Evolutionary conservation across 2,888 invertebrate genomes (phyloP).

Genomic region (Sinopyrophorus schimmeli): DNA sequence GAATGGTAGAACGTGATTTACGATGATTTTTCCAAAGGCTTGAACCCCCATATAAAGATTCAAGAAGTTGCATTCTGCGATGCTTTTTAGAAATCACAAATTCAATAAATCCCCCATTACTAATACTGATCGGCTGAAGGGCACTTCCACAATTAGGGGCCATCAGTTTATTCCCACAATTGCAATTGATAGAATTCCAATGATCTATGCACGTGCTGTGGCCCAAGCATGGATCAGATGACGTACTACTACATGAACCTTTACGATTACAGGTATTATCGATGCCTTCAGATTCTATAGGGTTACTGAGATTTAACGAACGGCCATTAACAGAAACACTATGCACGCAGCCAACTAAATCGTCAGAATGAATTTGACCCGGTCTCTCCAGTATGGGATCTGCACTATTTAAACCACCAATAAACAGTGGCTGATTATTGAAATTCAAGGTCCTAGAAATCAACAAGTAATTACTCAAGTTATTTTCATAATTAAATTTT

Average conservation of each 20-base stretch:
- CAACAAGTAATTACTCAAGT: conserved; percentile 20
- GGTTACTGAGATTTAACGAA: conserved; percentile 77
- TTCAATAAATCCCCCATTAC: conserved; percentile 76
- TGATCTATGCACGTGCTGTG: conserved; percentile 78
- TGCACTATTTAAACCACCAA: conserved; percentile 84
- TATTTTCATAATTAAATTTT: background rate
- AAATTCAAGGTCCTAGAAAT: conserved; percentile 83
- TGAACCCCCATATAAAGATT: conserved; percentile 74
- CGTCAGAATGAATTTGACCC: conserved; percentile 89
- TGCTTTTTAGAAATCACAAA: conserved; percentile 82
- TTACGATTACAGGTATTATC: conserved; percentile 76
- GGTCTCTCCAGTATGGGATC: conserved; percentile 87
- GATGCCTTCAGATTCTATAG: conserved; percentile 72
- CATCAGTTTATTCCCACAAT: conserved; percentile 68
- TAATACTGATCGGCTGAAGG: conserved; percentile 77
- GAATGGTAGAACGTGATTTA: conserved; percentile 26
- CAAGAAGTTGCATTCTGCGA: conserved; percentile 82
- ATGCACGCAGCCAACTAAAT: conserved; percentile 92
- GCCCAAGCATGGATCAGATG: conserved; percentile 64
- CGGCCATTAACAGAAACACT: conserved; percentile 88
- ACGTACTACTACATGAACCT: conserved; percentile 62
- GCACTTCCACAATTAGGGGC: conserved; percentile 81
- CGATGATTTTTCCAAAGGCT: conserved; percentile 65
- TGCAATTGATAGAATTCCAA: conserved; percentile 77
- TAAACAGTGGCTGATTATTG: conserved; percentile 81